These are phyloP conservation scores for Drosophila aldrichi DNA, from an alignment of 2,888 invertebrate genomes.

Conservation along the genomic window DNA sequence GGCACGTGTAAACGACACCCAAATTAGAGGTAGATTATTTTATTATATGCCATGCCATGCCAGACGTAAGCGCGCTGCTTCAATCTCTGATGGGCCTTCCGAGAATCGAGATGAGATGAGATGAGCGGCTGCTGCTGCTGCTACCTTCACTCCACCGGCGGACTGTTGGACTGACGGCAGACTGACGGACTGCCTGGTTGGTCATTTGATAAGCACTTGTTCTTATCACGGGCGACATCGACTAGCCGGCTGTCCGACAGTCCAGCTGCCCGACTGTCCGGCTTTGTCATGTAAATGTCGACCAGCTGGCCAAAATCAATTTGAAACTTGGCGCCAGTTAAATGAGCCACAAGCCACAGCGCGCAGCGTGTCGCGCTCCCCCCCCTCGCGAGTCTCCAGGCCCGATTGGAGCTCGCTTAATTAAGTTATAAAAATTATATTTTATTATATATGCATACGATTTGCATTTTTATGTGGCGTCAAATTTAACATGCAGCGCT, in stretches of 20 bases:
- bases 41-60: conserved; percentile 68
- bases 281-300: conserved; percentile 71
- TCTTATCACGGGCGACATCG: conserved; percentile 66
- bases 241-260: conserved; percentile 17
- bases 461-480: conserved; percentile 73
- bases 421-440: conserved; percentile 80
- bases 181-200: conserved; percentile 1
- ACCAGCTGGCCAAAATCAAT: conserved; percentile 67
- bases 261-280: conserved; percentile 27
- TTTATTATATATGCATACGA: conserved; percentile 77
- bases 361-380: conserved; percentile 54
- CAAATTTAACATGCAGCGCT: conserved; percentile 71
- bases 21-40: conserved; percentile 83
- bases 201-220: conserved; percentile 65
- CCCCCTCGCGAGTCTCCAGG: conserved; percentile 11
- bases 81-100: conserved; percentile 59
- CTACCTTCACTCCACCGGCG: background rate
- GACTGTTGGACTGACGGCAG: background rate
- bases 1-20: conserved; percentile 82
- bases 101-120: conserved; percentile 47
- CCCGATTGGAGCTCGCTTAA: conserved; percentile 43
- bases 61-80: conserved; percentile 25
- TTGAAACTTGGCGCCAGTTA: conserved; percentile 71
- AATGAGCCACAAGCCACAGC: conserved; percentile 65
- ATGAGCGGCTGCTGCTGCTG: conserved; percentile 7